Conservation (phyloP, 2,113 vertebrate genomes). For the human (Homo sapiens) region GRCh38 chr6:44783501-44784000, state of each 20-base stretch:
- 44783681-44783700: not conserved
- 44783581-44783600: not conserved
- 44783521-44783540: not conserved
- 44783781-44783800: not conserved
- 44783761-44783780: not conserved
- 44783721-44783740: not conserved
- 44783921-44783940: not conserved
- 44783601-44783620: not conserved
- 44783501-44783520: not conserved
- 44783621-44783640: not conserved
- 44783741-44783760: not conserved
- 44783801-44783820: not conserved
- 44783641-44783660: not conserved
- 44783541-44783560: not conserved
- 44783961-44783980: not conserved
- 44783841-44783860: not conserved
- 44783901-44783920: not conserved
- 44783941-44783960: not conserved
- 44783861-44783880: not conserved
- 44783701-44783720: not conserved
- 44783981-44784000: not conserved
- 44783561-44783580: not conserved
- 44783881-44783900: not conserved
- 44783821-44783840: not conserved
- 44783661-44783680: not conserved